These are phyloP conservation scores for Pseudococcus jackbeardsleyi DNA, from an alignment of 2,888 invertebrate species.

Conservation along the genomic window DNA sequence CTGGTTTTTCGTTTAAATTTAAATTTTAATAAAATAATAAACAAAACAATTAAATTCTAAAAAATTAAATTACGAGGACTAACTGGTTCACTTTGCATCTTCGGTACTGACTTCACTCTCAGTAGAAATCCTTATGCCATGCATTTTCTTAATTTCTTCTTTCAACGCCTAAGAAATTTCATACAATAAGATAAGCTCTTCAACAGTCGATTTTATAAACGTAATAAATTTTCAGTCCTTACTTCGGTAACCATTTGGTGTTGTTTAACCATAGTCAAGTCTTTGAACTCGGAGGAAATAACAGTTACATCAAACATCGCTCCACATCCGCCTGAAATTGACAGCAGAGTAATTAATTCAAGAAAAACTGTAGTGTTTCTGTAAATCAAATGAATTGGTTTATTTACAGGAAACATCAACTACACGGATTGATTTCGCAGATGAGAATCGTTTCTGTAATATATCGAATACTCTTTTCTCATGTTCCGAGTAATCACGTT, in stretches of 20 bases:
- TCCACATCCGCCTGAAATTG: slow-evolving; percentile 79
- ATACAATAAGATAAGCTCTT: slow-evolving; percentile 12
- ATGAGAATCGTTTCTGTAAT: slow-evolving; percentile 73
- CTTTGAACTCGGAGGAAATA: slow-evolving; percentile 79
- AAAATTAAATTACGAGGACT: slow-evolving; percentile 9
- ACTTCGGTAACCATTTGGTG: slow-evolving; percentile 80
- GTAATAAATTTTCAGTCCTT: slow-evolving; percentile 65
- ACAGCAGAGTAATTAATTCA: background rate
- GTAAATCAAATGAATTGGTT: background rate
- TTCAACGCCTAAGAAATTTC: slow-evolving; percentile 74
- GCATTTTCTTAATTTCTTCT: slow-evolving; percentile 85
- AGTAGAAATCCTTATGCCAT: slow-evolving; percentile 79
- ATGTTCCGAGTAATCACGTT: slow-evolving; percentile 32
- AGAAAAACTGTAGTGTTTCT: background rate
- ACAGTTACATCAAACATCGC: slow-evolving; percentile 84
- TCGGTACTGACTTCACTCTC: slow-evolving; percentile 74
- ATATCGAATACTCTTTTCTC: slow-evolving; percentile 70
- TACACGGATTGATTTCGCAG: slow-evolving; percentile 77
- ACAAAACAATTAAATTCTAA: slow-evolving; percentile 26
- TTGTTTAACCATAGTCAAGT: slow-evolving; percentile 80
- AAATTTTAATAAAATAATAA: background rate
- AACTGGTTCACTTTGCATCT: background rate
- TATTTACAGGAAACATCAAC: slow-evolving; percentile 77
- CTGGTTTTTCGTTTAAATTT: background rate
- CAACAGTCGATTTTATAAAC: too few species aligned